These are phyloP conservation scores for Malurus elegans DNA, from an alignment of 2,113 vertebrate species.

Conservation along the genomic window DNA sequence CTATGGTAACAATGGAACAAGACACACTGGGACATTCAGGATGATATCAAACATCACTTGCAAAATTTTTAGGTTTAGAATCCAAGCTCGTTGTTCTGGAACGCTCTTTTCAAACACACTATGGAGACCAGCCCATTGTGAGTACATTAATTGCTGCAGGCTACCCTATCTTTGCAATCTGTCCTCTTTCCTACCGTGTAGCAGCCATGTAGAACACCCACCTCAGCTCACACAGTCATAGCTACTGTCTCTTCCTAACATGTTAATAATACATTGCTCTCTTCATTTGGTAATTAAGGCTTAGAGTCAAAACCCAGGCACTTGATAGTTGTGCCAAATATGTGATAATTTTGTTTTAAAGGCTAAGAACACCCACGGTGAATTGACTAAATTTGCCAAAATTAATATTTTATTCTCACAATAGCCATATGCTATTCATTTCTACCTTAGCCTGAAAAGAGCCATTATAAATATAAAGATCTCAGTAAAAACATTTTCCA, in stretches of 20 bases:
- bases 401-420: conserved; percentile 67
- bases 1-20: not conserved
- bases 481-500: conserved; percentile 53
- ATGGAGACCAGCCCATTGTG: not conserved
- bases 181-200: not conserved
- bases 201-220: not conserved
- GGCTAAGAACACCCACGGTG: conserved; percentile 58
- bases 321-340: conserved; percentile 48
- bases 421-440: conserved; percentile 63
- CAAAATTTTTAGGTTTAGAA: not conserved
- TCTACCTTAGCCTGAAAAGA: conserved; percentile 59
- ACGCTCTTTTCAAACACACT: not conserved
- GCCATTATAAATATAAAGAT: conserved; percentile 54
- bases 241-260: conserved; percentile 22
- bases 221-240: not conserved
- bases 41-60: not conserved
- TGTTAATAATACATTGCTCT: conserved; percentile 32
- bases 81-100: not conserved
- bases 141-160: not conserved
- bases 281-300: conserved; percentile 46
- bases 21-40: not conserved
- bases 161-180: not conserved
- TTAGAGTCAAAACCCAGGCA: conserved; percentile 36
- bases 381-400: conserved; percentile 64
- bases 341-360: conserved; percentile 63